phyloP scores from a whole-genome alignment of 2,797 vertebrate genomes.

The Acanthiza pusilla region DNA sequence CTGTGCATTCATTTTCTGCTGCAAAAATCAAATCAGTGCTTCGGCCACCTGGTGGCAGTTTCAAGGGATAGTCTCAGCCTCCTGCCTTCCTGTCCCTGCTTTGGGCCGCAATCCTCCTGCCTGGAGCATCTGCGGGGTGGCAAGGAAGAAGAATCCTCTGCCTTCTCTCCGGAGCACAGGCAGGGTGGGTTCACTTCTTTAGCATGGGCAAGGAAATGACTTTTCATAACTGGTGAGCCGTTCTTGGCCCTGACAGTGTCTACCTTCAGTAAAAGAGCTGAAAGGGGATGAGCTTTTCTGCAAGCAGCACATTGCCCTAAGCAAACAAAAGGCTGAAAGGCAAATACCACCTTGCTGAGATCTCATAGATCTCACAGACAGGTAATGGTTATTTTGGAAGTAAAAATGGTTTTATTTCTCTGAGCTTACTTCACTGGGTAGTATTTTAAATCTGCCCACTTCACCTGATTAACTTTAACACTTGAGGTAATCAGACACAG shows the following conservation, averaged over 20 bases:
- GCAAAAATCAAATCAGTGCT: neutral
- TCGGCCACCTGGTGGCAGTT: constrained; percentile 24
- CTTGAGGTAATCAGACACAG: neutral
- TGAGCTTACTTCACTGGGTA: neutral
- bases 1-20: neutral
- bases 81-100: neutral
- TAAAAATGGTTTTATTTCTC: neutral
- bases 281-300: neutral
- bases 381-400: neutral
- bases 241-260: neutral
- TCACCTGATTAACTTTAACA: neutral
- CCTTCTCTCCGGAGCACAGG: neutral
- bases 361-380: neutral
- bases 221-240: neutral
- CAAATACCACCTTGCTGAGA: neutral
- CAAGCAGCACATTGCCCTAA: neutral
- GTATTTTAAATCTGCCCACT: neutral
- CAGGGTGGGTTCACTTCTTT: neutral
- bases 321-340: neutral
- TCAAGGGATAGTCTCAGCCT: neutral
- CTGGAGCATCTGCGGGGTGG: neutral
- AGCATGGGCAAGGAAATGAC: neutral
- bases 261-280: neutral
- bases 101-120: neutral
- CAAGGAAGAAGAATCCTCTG: neutral